Evolutionary conservation across 2,113 vertebrate species (phyloP).

Genomic region (Corythornis madagascariensis): DNA sequence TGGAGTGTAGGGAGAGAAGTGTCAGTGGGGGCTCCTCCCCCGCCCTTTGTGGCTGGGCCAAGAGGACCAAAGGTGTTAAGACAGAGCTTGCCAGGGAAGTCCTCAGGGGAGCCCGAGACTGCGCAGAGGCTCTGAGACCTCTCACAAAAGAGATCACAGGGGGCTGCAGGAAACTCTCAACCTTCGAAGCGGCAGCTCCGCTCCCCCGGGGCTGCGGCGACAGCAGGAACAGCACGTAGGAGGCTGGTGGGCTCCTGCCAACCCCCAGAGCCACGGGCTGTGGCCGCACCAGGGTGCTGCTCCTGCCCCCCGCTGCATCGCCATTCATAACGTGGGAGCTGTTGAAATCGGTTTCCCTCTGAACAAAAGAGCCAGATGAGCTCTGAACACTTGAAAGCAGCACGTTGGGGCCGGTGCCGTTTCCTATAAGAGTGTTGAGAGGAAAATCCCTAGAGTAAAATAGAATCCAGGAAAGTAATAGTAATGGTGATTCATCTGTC

Average conservation of each 20-base stretch:
- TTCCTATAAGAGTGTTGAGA: neutral
- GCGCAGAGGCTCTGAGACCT: neutral
- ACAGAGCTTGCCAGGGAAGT: neutral
- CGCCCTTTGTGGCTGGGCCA: neutral
- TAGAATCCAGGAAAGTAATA: constrained; percentile 29
- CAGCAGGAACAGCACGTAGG: constrained; percentile 63
- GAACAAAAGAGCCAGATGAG: neutral
- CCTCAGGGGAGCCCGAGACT: neutral
- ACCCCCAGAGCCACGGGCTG: neutral
- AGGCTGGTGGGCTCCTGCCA: constrained; percentile 13
- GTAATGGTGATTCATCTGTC: constrained; percentile 15
- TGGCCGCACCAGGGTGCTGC: neutral
- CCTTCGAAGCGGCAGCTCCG: neutral
- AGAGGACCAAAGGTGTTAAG: neutral
- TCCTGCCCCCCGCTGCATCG: neutral
- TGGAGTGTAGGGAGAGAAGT: neutral
- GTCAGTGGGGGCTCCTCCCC: neutral
- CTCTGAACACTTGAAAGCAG: neutral
- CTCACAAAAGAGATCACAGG: constrained; percentile 37
- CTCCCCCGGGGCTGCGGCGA: constrained; percentile 16
- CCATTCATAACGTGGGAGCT: neutral
- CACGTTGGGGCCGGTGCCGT: neutral
- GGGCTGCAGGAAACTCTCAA: constrained; percentile 39
- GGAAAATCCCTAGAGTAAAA: neutral
- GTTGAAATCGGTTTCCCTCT: neutral